Conservation (phyloP, 2,888 invertebrate genomes). For the Julus scandinavius region DNA sequence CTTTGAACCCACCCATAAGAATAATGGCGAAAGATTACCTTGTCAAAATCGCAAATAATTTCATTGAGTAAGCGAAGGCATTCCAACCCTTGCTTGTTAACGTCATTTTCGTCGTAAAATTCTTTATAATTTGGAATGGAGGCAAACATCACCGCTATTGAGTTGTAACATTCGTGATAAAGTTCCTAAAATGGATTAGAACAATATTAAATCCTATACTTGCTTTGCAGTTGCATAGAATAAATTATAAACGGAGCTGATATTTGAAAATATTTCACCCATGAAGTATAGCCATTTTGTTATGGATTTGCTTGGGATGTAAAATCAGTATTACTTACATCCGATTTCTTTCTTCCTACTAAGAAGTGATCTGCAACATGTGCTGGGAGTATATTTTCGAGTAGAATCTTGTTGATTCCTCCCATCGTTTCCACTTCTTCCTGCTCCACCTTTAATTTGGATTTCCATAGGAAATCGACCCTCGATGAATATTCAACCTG, state of each 20-base stretch:
- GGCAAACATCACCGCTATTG: constrained; percentile 97
- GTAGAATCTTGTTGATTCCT: constrained; percentile 93
- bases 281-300: too few relatives aligned
- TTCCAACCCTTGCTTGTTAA: constrained; percentile 94
- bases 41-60: constrained; percentile 98
- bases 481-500: constrained; percentile 92
- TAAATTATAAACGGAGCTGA: constrained; percentile 45
- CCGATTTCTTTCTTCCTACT: constrained; percentile 74
- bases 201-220: neutral
- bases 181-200: constrained; percentile 74
- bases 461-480: constrained; percentile 93
- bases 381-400: constrained; percentile 96
- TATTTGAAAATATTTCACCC: too few relatives aligned
- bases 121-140: constrained; percentile 98
- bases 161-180: constrained; percentile 93
- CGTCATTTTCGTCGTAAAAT: constrained; percentile 96
- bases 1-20: neutral
- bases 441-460: constrained; percentile 87
- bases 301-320: neutral
- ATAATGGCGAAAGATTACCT: constrained; percentile 71
- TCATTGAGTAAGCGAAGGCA: constrained; percentile 94
- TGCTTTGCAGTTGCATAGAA: constrained; percentile 56
- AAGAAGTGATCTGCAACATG: constrained; percentile 96
- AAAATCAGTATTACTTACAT: constrained; percentile 67
- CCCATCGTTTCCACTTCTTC: constrained; percentile 96